Evolutionary conservation across 2,888 invertebrate genomes (phyloP), one percentile per base, ranked within the genome.

Genomic region (Saturnia japonica): DNA sequence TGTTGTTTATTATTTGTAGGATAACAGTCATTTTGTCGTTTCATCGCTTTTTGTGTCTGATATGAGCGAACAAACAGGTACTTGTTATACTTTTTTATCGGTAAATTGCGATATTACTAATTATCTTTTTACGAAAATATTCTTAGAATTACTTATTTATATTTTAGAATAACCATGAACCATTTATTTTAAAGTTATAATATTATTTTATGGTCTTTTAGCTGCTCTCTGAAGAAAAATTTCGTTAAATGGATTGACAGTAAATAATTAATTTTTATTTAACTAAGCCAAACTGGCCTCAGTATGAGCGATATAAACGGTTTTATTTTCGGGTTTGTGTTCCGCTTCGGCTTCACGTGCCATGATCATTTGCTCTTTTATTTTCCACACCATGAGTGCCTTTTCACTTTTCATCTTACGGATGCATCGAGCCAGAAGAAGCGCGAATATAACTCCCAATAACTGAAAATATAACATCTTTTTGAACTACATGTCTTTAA

Each of bases 391-490:
- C 73, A 96, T 94, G 14, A 96, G 91, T 71, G 96, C 95, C 45
- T 95, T 94, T 77, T 96, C 95, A 1, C 96, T 96, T 84, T 97
- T 97, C 83, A 96, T 94, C 73, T 95, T 95, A 47, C 97, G 96
- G 78, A 99, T 97, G 70, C 97, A 96, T 80, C 97, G 96, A 19
- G 98, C 98, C 84, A 99, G 89, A 88, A 97, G 96, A 78, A 97
- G 96, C 0, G 99, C 97, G 83, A 98, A 98, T 79, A 97, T 94
- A 64, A 98, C 96, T 70, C 98, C 98, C 76, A 98, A 91, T 67
- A 98, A 88, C 97, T 97, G 90, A 93, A 86, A 45, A 72, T 71
- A 60, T 28, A 67, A 14, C n/a, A 51, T 8, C 40, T 47, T 45
- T 70, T 22, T 45, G n/a, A 22, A 62, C 45, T 28, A 12, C 19